These are phyloP conservation scores for Sporophila hypoxantha DNA, from an alignment of 2,113 vertebrate species.

Conservation along the genomic window DNA sequence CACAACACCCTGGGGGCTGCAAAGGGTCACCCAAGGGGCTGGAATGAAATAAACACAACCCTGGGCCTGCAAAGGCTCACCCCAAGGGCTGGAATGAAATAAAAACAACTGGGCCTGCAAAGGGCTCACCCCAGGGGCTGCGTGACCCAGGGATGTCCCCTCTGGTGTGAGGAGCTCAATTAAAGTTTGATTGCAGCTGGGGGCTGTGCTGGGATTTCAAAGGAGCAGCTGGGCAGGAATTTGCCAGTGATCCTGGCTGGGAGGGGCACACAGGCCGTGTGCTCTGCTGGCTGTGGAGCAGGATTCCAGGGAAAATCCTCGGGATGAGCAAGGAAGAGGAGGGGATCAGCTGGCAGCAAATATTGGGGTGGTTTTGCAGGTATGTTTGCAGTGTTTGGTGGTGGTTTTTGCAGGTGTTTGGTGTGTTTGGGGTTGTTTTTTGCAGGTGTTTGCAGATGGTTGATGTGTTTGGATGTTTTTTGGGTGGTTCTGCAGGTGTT, in stretches of 20 bases:
- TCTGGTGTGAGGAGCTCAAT: not conserved
- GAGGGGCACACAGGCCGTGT: not conserved
- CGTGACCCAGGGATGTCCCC: not conserved
- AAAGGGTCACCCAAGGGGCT: not conserved
- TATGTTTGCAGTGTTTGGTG: not conserved
- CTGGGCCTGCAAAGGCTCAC: not conserved
- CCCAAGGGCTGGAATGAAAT: not conserved
- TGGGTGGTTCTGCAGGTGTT: not conserved
- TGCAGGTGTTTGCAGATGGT: not conserved
- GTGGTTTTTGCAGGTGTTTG: not conserved
- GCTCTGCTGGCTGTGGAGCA: not conserved
- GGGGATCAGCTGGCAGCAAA: not conserved
- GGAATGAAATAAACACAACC: not conserved
- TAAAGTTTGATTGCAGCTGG: not conserved
- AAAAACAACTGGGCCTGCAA: not conserved
- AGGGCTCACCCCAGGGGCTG: not conserved
- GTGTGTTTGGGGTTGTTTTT: not conserved
- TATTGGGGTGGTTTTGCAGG: not conserved
- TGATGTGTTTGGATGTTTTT: not conserved
- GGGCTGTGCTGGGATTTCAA: not conserved
- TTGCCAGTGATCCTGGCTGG: not conserved
- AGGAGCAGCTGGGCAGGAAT: not conserved
- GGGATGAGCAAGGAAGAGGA: fast-evolving
- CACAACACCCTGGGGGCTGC: not conserved
- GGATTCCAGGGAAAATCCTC: not conserved